Percentiles rank a stretch among this genome's conserved stretches.
These are phyloP conservation scores for Hyla sarda DNA, from an alignment of 2,113 vertebrate species.

Conservation along the genomic window DNA sequence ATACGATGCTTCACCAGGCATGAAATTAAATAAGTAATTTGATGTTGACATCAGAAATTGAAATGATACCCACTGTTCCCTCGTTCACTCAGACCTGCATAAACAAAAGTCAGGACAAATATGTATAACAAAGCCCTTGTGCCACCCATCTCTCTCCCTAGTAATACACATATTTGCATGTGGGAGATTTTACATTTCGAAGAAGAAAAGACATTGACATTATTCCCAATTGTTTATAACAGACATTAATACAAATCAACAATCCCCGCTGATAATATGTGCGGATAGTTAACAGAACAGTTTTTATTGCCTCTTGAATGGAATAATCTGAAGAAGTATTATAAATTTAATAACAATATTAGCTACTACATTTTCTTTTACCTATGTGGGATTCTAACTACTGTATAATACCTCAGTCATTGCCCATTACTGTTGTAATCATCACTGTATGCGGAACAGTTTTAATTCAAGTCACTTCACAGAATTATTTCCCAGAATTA, in stretches of 20 bases:
- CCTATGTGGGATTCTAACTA: background rate
- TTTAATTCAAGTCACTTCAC: background rate
- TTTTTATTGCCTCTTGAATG: background rate
- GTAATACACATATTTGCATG: slow-evolving; percentile 70
- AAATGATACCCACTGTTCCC: slow-evolving; percentile 93
- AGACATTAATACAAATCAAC: background rate
- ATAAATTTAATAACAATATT: background rate
- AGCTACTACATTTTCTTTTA: background rate
- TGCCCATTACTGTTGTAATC: background rate
- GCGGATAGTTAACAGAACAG: background rate
- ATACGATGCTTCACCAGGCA: slow-evolving; percentile 94
- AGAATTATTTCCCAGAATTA: background rate
- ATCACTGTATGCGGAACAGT: background rate
- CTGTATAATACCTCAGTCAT: background rate
- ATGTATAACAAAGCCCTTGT: slow-evolving; percentile 72
- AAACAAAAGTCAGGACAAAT: slow-evolving; percentile 82
- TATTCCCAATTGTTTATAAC: background rate
- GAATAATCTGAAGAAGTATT: background rate
- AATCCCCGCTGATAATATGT: background rate
- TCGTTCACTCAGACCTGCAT: slow-evolving; percentile 81
- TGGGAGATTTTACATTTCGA: slow-evolving; percentile 40
- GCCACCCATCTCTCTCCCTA: slow-evolving; percentile 70
- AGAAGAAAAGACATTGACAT: background rate
- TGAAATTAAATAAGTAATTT: slow-evolving; percentile 99
- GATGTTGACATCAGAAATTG: slow-evolving; percentile 98